Evolutionary conservation across 2,797 vertebrate genomes (phyloP), one percentile per base, ranked within the genome.

Genomic region (Sphaeramia orbicularis): DNA sequence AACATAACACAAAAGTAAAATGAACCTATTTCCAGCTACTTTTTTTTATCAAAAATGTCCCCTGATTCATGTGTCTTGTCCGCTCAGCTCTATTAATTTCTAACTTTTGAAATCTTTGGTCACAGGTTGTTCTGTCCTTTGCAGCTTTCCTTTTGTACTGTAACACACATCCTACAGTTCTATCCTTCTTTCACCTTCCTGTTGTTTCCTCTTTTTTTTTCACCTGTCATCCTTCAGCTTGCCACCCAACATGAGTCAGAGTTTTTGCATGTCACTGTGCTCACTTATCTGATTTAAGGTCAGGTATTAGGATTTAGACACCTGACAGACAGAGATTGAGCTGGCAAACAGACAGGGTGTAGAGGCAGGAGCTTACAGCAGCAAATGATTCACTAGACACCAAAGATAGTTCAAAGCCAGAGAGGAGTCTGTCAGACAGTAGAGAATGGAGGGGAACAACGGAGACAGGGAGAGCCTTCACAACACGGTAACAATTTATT

Each of bases 371-470:
- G 76, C 68, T 84, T 38, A 74, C 32, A 68, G 54, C 36, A 55
- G 45, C 19, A 48, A 41, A 67, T 78, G 72, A 82, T 80, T 85
- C 71, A 61, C 40, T 30, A 53, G 24, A 67, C 54, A 60, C 18
- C 60, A 62, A 50, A 71, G 61, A 58, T 37, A 32, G 65, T 55
- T 78, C 63, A 76, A 67, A 72, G 61, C 41, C 52, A 4, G 18
- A 8, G 12, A 73, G n/a, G 0, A 7, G 63, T 64, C 68, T 12
- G 18, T 64, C 53, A 70, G 47, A 61, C 50, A 45, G 44, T 0
- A 3, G 10, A 71, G 57, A 45, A 16, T 0, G 32, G 24, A 38
- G 35, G 44, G 6, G 1, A 44, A 9, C 18, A 36, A 35, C 15
- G 35, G 14, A 13, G 24, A 36, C 7, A 1, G 3, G 15, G 5